Percentiles rank a stretch among this genome's conserved stretches.
phyloP scores from a whole-genome alignment of 2,888 invertebrate species.

The Philonicus albiceps region DNA sequence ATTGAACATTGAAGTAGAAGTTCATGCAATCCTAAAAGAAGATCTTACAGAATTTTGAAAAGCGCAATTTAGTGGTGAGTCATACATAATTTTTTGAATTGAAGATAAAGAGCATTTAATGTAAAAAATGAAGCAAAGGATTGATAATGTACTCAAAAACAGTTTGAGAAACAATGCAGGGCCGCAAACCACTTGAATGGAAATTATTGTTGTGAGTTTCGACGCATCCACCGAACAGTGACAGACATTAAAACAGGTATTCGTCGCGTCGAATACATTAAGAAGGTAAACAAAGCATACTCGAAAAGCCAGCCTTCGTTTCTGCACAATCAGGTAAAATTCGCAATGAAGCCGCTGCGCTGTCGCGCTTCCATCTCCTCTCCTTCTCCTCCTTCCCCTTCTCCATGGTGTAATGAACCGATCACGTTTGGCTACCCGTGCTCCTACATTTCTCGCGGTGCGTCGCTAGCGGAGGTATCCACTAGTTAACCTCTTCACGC shows the following conservation, averaged over 20 bases:
- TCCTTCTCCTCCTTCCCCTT: not conserved
- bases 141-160: not conserved
- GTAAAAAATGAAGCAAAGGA: not conserved
- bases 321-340: not conserved
- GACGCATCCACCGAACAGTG: not conserved
- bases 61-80: not conserved
- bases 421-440: conserved; percentile 6
- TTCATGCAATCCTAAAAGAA: not conserved
- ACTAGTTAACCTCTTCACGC: too few species aligned
- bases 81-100: not conserved
- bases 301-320: not conserved
- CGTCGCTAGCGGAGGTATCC: not conserved
- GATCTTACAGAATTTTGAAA: not conserved
- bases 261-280: not conserved
- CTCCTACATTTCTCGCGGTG: not conserved
- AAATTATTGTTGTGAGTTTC: not conserved
- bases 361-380: not conserved
- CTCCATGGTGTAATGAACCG: not conserved
- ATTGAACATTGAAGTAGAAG: not conserved
- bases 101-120: not conserved
- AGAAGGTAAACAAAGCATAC: conserved; percentile 9
- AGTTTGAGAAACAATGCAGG: not conserved
- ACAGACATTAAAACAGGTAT: not conserved
- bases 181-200: not conserved
- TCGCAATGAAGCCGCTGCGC: not conserved